These are phyloP conservation scores for Myotis brandtii DNA, from an alignment of 2,113 vertebrate genomes.

Conservation along the genomic window DNA sequence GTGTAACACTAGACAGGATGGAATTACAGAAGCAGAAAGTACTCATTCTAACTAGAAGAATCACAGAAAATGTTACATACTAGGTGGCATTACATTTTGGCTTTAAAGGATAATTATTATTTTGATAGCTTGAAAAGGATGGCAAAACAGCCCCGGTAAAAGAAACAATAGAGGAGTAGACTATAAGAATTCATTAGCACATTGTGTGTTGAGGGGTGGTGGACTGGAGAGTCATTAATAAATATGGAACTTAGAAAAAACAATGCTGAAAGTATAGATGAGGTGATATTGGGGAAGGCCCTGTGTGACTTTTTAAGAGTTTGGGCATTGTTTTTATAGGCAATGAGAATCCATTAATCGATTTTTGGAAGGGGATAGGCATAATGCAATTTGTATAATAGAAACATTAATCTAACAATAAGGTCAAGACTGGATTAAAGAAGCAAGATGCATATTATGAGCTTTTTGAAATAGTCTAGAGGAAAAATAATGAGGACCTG, in stretches of 20 bases:
- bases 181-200: not conserved
- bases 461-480: not conserved
- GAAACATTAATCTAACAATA: constrained; percentile 27
- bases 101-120: constrained; percentile 16
- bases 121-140: constrained; percentile 8
- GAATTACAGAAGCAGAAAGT: not conserved
- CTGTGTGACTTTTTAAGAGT: not conserved
- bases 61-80: not conserved
- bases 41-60: not conserved
- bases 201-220: not conserved
- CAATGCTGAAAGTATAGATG: not conserved
- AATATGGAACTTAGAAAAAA: not conserved
- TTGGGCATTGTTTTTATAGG: not conserved
- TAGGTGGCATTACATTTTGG: not conserved
- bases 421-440: not conserved
- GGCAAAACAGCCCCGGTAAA: not conserved
- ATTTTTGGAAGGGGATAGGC: not conserved
- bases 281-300: not conserved
- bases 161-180: not conserved
- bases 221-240: not conserved
- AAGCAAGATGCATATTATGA: not conserved
- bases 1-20: not conserved
- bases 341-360: not conserved
- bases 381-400: not conserved
- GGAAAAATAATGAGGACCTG: not conserved